Base-by-base conservation (phyloP, 2,797 vertebrate genomes). In the Rachycentron canadum region DNA sequence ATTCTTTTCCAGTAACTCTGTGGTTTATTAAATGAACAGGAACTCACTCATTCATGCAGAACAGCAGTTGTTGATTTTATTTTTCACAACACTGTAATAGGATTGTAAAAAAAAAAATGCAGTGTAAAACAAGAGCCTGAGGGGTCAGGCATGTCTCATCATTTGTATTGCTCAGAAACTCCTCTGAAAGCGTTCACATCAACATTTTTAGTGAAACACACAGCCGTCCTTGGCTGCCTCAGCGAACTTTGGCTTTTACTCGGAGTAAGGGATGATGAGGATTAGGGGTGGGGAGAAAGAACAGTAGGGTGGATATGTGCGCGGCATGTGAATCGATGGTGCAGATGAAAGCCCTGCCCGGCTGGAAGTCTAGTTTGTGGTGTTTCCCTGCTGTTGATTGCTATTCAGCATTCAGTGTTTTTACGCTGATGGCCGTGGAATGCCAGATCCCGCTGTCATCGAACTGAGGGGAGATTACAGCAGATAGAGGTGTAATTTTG, bases 181-280 rank as follows among this genome's bases (percentile, higher is more conserved):
- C 67, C 28, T 40, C 43, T 74, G 58, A 56, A 84, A 81, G 58
- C 34, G 0, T 78, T 83, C 81, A 81, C 85, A 77, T 84, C 88
- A 89, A 66, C 87, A 81, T 86, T 79, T 89, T 87, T 84, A 84
- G 88, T 82, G 84, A 88, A 64, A 81, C 77, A 61, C 67, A 36
- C 49, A 62, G 64, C 59, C 12, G 53, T 62, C 82, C 70, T 79
- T 53, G 83, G 74, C 82, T 56, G 76, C 67, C 81, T 83, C 81
- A 59, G 82, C 76, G 41, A 82, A 86, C 83, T 83, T 76, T 90
- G 76, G 83, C 87, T 86, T 85, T 80, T 84, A 66, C 78, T 61
- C 32, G 0, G 62, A 41, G 66, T 82, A 38, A 86, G 60, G 82
- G 79, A 87, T 91, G 88, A 91, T 65, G 76, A 75, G 86, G 79